Evolutionary conservation across 2,113 vertebrate species (phyloP).

Genomic region (Crotalus horridus): DNA sequence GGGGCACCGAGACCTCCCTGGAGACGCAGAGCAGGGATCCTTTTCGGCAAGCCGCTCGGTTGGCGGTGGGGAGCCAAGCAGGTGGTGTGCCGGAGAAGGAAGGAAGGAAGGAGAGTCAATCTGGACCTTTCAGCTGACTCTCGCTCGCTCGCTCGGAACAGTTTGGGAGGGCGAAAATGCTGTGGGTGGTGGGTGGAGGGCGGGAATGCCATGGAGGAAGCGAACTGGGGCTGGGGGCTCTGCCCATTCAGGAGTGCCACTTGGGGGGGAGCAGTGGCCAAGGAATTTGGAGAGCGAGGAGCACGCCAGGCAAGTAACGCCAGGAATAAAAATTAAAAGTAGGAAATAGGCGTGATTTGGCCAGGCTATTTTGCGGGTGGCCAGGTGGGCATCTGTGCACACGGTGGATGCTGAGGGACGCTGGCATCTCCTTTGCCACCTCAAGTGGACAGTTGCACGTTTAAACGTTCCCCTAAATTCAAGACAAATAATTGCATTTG

Average conservation of each 20-base stretch:
- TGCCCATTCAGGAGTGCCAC: neutral
- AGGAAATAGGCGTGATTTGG: neutral
- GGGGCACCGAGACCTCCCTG: neutral
- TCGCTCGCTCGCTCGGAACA: neutral
- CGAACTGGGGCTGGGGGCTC: neutral
- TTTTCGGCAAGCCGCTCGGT: neutral
- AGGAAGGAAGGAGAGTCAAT: neutral
- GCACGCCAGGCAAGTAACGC: accelerated
- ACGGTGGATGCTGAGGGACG: neutral
- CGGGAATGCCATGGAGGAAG: neutral
- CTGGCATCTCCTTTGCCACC: neutral
- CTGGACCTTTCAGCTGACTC: neutral
- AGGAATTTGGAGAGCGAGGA: neutral
- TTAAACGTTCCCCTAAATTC: neutral
- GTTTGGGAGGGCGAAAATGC: neutral
- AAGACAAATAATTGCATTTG: neutral
- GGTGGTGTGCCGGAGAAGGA: neutral
- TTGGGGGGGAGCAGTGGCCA: neutral
- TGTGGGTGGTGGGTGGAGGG: neutral
- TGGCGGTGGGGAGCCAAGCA: neutral
- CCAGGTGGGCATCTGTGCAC: neutral
- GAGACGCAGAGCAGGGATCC: neutral
- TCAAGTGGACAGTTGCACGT: neutral
- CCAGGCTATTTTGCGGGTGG: neutral
- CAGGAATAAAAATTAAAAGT: neutral